Evolutionary conservation across 2,797 vertebrate species (phyloP).

Genomic region (Trachops cirrhosus): DNA sequence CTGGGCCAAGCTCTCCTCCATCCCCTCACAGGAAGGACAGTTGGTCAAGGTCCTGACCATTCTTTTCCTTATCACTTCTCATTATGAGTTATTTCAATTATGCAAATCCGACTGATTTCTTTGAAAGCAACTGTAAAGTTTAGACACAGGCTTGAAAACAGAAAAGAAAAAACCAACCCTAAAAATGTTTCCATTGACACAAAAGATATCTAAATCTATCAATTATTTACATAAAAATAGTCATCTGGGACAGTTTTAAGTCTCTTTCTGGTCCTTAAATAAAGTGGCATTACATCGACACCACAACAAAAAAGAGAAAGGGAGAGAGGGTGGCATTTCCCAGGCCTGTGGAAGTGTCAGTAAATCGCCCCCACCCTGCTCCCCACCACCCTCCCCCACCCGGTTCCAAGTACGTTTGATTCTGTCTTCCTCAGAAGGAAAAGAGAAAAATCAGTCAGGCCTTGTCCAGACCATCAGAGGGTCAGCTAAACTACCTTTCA

Average conservation of each 20-base stretch:
- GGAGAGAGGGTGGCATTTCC: neutral
- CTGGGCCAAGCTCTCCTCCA: neutral
- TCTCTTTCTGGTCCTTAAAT: neutral
- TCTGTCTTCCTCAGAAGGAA: neutral
- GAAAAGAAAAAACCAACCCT: slow-evolving; percentile 19
- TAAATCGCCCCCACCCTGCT: neutral
- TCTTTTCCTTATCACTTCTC: neutral
- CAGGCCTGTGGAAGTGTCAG: neutral
- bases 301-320: neutral
- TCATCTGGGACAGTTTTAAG: neutral
- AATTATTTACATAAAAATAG: slow-evolving; percentile 51
- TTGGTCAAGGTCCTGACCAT: neutral
- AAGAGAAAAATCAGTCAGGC: neutral
- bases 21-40: neutral
- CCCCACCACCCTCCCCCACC: neutral
- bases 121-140: slow-evolving; percentile 38
- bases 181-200: neutral
- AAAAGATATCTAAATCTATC: slow-evolving; percentile 4
- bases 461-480: neutral
- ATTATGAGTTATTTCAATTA: neutral
- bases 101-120: neutral
- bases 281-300: neutral
- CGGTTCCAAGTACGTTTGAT: neutral
- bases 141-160: neutral
- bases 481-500: neutral